Evolutionary conservation across 2,113 vertebrate species (phyloP), one percentile per base, ranked within the genome.

Genomic region (Burhinus bistriatus): DNA sequence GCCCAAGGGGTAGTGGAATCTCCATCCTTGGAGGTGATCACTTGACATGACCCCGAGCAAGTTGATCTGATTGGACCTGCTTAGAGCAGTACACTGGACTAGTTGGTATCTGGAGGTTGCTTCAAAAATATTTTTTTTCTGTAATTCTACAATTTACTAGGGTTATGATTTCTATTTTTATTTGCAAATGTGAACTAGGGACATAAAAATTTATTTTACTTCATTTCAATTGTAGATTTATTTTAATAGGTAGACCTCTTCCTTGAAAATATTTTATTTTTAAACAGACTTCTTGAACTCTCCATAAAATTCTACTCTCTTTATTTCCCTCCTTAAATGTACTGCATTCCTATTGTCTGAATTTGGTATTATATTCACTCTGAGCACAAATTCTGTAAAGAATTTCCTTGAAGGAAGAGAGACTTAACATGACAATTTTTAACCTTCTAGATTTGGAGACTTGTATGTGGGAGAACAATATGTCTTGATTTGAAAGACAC

Each of bases 401-500:
- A 61, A 54, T 86, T 87, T 71, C 42, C 42, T 36, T 90, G 59
- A 65, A 44, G n/a, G n/a, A 59, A 26, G 49, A 71, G 34, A n/a
- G 27, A 11, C 30, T 87, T 96, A 90, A 95, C 62, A 47, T 82
- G n/a, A 11, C 36, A 3, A 89, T 97, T 58, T 95, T 97, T 92
- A 75, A 83, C 59, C 15, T 91, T 98, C 57, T 93, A 99, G 98
- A 87, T 98, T 70, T 99, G 98, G 98, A 98, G 98, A 96, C 95
- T 99, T 93, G 58, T 98, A 57, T 98, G 97, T 95, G 98, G 98
- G 88, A 98, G 98, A 98, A 95, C 97, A 72, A 77, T 99, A 96
- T 99, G 98, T 89, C 98, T 99, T 85, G 98, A 99, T 97, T 92
- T 99, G 93, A 98, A 99, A 96, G 98, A 99, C 71, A 97, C 98